Percentiles rank a stretch among this genome's conserved stretches.
Conservation (phyloP, 2,113 vertebrate genomes). For the Urocynchramus pylzowi region DNA sequence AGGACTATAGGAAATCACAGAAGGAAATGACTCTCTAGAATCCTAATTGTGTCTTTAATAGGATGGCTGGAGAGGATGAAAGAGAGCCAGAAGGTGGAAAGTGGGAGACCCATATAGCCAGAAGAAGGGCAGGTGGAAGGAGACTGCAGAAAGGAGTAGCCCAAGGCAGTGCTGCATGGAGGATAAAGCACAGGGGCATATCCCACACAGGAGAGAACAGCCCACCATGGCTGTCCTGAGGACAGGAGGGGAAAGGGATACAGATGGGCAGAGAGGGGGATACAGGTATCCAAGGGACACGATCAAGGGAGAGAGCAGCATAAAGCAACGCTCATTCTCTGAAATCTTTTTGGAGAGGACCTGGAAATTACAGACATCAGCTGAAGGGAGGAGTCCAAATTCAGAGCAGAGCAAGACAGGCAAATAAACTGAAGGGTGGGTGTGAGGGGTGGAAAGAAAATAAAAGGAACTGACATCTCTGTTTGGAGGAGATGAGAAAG, state of each 20-base stretch:
- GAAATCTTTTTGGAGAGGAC: neutral
- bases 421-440: neutral
- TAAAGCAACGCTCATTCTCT: neutral
- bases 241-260: neutral
- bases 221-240: neutral
- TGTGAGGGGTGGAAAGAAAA: neutral
- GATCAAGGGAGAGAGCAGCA: neutral
- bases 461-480: neutral
- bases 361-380: neutral
- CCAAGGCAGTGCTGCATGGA: neutral
- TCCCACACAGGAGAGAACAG: neutral
- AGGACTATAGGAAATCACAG: neutral
- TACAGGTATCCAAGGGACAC: neutral
- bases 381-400: neutral
- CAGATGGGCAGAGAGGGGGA: neutral
- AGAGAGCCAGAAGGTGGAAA: neutral
- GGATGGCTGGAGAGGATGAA: neutral
- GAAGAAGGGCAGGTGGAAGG: neutral
- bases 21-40: neutral
- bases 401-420: neutral
- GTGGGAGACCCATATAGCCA: accelerated
- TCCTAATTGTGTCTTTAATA: neutral
- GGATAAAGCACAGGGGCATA: neutral
- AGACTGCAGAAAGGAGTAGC: neutral
- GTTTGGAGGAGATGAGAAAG: neutral